Base-by-base conservation (phyloP, 30 jellyfish, hydroid and myxozoan genomes). In the Chrysaora quinquecirrha region DNA sequence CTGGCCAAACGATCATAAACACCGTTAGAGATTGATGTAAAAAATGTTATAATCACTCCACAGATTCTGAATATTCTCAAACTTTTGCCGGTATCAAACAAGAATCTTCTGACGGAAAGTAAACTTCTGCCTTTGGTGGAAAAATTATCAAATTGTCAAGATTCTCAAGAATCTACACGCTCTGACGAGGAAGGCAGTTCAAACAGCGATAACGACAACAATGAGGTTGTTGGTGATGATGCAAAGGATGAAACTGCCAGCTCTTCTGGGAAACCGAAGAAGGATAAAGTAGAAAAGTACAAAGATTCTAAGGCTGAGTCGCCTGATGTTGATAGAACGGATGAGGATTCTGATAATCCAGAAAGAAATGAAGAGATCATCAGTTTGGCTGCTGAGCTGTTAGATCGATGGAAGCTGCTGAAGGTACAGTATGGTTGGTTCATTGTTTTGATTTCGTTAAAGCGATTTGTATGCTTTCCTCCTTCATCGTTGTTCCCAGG, bases 31-130 rank as follows among this genome's bases (percentile, higher is more conserved):
- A n/a, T n/a, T n/a, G n/a, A n/a, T n/a, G n/a, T n/a, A n/a, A n/a
- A n/a, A n/a, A n/a, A n/a, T n/a, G n/a, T n/a, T n/a, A 9, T 43
- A 43, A 6, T 43, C 16, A 7, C 29, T 19, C 25, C 68, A 16
- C 77, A 94, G 99, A 88, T 94, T 22, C 74, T 94, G 50, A 82
- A 82, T 60, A 88, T 97, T 1, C 83, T 94, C 47, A 88, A 94
- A 46, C 96, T 89, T 67, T 38, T 94, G 71, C 99, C 99, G 34
- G 77, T 94, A 32, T 91, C 96, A 25, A 94, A 88, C 85, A 94
- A 82, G 85, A 94, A 94, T 75, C 97, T 82, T 48, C 73, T 94
- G 73, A 93, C 67, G 21, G 99, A 94, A 88, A 94, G 99, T 71
- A 87, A 87, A 46, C 80, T 94, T 11, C 64, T 82, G 27, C 91